Percentiles rank a stretch among this genome's conserved stretches.
phyloP scores from a whole-genome alignment of 2,888 invertebrate species.

The Sesamia inferens region DNA sequence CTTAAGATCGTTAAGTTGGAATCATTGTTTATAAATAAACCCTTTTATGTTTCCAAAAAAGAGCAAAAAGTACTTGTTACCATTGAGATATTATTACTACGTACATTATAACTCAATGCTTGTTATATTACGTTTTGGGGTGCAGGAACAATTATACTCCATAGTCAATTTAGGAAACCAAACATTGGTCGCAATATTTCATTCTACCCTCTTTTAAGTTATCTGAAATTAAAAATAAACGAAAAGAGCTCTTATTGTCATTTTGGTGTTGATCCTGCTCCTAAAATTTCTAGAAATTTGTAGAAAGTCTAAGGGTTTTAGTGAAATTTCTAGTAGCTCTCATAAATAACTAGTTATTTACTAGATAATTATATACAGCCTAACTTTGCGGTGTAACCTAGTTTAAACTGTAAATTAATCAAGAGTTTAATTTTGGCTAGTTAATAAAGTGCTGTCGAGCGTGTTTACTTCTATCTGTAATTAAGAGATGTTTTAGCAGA shows the following conservation, averaged over 20 bases:
- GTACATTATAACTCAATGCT: too few species aligned
- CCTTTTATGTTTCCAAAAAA: too few species aligned
- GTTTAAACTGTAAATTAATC: constrained; percentile 57
- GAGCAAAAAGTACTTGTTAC: too few species aligned
- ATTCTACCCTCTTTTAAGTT: neutral
- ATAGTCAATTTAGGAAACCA: neutral
- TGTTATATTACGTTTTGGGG: too few species aligned
- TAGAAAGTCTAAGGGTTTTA: neutral
- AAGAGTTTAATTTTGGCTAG: constrained; percentile 47
- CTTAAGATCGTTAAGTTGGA: too few species aligned
- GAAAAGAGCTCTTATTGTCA: neutral
- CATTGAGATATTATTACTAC: too few species aligned
- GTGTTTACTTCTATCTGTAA: constrained; percentile 34
- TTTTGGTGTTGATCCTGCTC: neutral
- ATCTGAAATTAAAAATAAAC: too few species aligned
- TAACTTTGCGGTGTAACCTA: constrained; percentile 41
- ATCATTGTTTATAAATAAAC: too few species aligned
- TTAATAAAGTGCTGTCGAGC: constrained; percentile 38
- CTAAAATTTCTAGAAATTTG: neutral
- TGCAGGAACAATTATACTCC: neutral
- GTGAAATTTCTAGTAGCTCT: constrained; percentile 22
- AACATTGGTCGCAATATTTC: neutral
- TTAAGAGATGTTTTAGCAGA: constrained; percentile 33
- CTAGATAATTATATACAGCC: constrained; percentile 27
- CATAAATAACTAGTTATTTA: constrained; percentile 20